Percentiles rank a stretch among this genome's conserved stretches.
These are phyloP conservation scores for Pyrocephalus nanus DNA, from an alignment of 2,797 vertebrate genomes.

Conservation along the genomic window DNA sequence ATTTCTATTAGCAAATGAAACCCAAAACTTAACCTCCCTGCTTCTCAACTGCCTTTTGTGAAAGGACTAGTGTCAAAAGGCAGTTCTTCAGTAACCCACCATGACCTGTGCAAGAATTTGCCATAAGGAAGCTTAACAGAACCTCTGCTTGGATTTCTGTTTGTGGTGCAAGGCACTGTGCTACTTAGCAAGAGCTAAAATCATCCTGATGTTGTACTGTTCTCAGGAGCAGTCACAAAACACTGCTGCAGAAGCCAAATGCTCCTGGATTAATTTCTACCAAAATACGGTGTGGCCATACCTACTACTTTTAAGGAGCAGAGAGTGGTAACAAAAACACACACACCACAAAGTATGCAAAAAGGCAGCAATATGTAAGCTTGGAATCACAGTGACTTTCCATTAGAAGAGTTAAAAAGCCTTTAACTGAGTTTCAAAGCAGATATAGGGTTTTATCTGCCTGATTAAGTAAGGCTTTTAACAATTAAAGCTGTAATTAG, in stretches of 20 bases:
- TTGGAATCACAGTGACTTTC: background rate
- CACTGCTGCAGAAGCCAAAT: background rate
- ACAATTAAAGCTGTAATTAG: slow-evolving; percentile 3
- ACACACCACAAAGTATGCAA: background rate
- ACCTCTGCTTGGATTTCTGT: background rate
- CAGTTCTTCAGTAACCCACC: background rate
- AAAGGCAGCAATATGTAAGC: background rate
- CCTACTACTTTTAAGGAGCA: background rate
- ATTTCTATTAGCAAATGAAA: background rate
- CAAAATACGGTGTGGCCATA: background rate
- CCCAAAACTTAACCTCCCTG: background rate
- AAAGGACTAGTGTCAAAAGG: background rate
- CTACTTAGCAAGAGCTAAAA: background rate
- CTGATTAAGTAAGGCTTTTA: background rate
- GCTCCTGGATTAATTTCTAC: background rate
- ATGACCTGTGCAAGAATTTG: background rate
- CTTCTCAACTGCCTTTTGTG: background rate
- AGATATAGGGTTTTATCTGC: background rate
- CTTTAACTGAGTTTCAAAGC: background rate
- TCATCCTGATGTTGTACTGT: background rate
- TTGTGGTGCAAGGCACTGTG: background rate
- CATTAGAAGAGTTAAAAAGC: background rate
- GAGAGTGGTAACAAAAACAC: background rate
- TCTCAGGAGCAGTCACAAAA: background rate
- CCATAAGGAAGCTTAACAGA: accelerated